Evolutionary conservation across 2,797 vertebrate genomes (phyloP).

Genomic region (Arrhamphus sclerolepis): DNA sequence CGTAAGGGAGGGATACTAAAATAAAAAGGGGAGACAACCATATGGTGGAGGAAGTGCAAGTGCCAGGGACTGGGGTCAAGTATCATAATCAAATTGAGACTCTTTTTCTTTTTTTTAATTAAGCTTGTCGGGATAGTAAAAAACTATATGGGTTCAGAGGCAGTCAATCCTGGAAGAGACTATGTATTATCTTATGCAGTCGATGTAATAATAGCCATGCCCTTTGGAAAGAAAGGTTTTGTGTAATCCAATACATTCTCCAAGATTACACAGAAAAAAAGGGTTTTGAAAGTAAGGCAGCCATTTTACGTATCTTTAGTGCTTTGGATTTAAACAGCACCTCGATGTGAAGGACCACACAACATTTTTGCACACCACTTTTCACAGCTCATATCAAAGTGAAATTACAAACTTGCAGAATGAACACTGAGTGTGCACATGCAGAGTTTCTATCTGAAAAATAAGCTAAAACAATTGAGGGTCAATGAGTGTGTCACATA

Average conservation of each 20-base stretch:
- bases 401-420: neutral
- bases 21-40: constrained; percentile 51
- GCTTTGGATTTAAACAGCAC: constrained; percentile 1
- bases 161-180: constrained; percentile 63
- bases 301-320: neutral
- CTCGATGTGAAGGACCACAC: too few relatives aligned
- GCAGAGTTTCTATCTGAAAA: too few relatives aligned
- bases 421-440: too few relatives aligned
- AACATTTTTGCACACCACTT: neutral
- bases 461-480: neutral
- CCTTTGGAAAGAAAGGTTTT: constrained; percentile 14
- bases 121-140: constrained; percentile 50
- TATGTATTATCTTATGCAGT: constrained; percentile 3
- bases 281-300: too few relatives aligned
- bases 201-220: constrained; percentile 18
- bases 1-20: constrained; percentile 32
- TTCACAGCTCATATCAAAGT: neutral
- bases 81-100: constrained; percentile 30
- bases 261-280: too few relatives aligned
- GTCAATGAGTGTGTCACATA: constrained; percentile 16
- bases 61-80: constrained; percentile 42
- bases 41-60: constrained; percentile 41
- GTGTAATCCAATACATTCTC: constrained; percentile 10
- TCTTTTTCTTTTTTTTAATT: constrained; percentile 34
- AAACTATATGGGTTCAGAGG: constrained; percentile 39